Conservation (phyloP, 2,797 vertebrate species). For the Onychomys torridus region DNA sequence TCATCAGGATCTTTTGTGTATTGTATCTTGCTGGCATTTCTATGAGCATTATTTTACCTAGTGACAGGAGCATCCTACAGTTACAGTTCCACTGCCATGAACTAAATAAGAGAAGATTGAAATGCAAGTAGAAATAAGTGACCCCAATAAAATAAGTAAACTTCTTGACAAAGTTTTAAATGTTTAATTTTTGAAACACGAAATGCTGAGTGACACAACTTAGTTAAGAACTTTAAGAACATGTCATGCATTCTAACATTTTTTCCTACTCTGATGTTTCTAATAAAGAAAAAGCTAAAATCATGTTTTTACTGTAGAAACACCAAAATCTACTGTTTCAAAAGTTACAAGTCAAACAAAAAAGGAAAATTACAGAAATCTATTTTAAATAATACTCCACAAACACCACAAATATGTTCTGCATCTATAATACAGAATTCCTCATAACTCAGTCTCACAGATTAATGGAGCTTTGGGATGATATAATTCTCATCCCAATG, state of each 20-base stretch:
- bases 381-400: neutral
- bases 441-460: neutral
- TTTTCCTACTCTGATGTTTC: neutral
- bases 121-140: neutral
- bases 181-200: neutral
- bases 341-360: neutral
- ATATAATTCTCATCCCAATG: conserved; percentile 11
- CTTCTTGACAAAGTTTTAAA: neutral
- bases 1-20: neutral
- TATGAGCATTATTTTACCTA: neutral
- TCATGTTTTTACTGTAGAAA: neutral
- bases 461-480: conserved; percentile 7
- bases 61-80: neutral
- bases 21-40: neutral
- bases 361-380: neutral
- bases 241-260: neutral
- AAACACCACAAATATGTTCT: neutral
- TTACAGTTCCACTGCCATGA: neutral
- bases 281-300: neutral
- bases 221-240: neutral
- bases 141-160: neutral
- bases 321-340: neutral
- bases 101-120: neutral
- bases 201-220: neutral
- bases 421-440: neutral